Base-by-base conservation (phyloP, 2,113 vertebrate genomes). In the Otocyon megalotis region DNA sequence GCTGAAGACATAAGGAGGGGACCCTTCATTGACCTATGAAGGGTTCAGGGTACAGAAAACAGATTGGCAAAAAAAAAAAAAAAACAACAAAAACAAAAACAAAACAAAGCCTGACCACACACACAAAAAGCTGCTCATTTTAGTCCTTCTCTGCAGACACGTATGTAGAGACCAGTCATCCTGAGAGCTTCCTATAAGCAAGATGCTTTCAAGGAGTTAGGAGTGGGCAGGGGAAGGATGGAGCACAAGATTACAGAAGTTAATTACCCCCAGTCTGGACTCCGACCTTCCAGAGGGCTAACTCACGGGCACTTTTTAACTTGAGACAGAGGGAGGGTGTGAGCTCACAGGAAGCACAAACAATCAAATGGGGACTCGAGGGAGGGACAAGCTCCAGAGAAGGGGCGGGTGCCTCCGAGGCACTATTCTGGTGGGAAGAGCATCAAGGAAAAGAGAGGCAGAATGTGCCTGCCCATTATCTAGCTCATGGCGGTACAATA, bases 241-340 rank as follows among this genome's bases (percentile, higher is more conserved):
- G 53, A 86, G 35, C 37, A 67, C 19, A 93, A 53, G 20, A 67
- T 93, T 72, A 90, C 53, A 88, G 94, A 94, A 79, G 80, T 76
- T 83, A 90, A 96, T 82, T 77, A 88, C 28, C 71, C 74, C 22
- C 35, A 65, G 32, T 84, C 53, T 3, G 8, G 32, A 81, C 37
- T 48, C 1, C 7, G 72, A 48, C 28, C 19, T 85, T 89, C 63
- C 65, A 96, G 48, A 94, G 80, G 54, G 35, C 9, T 65, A 96
- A 91, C 81, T 76, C 72, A 72, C 1, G 1, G 28, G 62, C 4
- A 50, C 19, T 50, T 94, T 81, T 94, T 81, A 84, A 93, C n/a
- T 2, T 19, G 63, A 93, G 30, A 37, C 35, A 87, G 79, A 84
- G 13, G 22, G 91, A 88, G 3, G 8, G 35, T 76, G 79, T 53